Percentiles rank a stretch among this genome's conserved stretches.
Evolutionary conservation across 2,888 invertebrate genomes (phyloP).

Genomic region (Phalera bucephala): DNA sequence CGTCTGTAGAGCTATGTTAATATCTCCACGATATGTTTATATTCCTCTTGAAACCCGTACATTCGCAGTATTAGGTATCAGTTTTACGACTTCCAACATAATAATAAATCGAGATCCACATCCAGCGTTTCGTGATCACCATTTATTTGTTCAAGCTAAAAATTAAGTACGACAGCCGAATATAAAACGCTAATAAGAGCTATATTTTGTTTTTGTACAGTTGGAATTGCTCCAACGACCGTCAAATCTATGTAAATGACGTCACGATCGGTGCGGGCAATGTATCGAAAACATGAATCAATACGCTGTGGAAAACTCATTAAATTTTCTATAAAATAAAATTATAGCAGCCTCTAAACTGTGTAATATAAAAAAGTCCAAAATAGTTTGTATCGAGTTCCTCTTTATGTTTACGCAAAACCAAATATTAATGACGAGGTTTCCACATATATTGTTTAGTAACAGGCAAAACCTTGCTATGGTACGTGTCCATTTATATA

Average conservation of each 20-base stretch:
- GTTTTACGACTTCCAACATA: slow-evolving; percentile 19
- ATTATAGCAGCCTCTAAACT: no score
- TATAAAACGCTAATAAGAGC: slow-evolving; percentile 25
- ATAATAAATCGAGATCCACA: slow-evolving; percentile 27
- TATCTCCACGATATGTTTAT: no score
- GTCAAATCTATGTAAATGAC: slow-evolving; percentile 24
- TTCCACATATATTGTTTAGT: no score
- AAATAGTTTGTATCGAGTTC: no score
- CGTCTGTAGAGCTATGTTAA: no score
- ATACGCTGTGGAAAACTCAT: background rate
- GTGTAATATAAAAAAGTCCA: no score
- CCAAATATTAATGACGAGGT: no score
- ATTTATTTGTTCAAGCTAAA: slow-evolving; percentile 26
- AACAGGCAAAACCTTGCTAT: no score
- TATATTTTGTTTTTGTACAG: slow-evolving; percentile 18
- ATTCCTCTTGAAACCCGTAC: no score
- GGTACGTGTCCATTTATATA: no score
- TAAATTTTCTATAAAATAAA: no score
- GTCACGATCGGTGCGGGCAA: slow-evolving; percentile 8
- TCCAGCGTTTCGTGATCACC: slow-evolving; percentile 21
- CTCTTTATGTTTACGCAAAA: no score
- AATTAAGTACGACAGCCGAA: slow-evolving; percentile 18
- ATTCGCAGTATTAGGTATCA: slow-evolving; percentile 10
- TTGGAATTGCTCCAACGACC: slow-evolving; percentile 28
- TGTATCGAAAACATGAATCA: background rate